phyloP scores from a whole-genome alignment of 2,888 invertebrate genomes.

The Melanophora roralis region DNA sequence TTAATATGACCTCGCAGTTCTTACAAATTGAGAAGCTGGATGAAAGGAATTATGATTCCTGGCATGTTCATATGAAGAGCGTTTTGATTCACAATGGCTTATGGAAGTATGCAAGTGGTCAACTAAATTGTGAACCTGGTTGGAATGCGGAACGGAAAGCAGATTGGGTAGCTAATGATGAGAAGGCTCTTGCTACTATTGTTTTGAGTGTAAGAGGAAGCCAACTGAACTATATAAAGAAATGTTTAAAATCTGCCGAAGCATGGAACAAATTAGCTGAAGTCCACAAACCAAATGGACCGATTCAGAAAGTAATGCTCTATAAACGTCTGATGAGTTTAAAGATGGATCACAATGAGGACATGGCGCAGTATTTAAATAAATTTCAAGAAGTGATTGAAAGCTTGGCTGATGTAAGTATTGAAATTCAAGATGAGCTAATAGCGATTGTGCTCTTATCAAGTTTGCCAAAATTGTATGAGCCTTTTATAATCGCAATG shows the following conservation, averaged over 20 bases:
- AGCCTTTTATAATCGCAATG: no score
- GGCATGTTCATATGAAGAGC: constrained; percentile 36
- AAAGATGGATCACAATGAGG: neutral
- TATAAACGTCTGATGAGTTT: neutral
- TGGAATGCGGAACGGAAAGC: neutral
- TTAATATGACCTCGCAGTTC: no score
- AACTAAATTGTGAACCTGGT: constrained; percentile 1
- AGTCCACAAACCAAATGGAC: constrained; percentile 43
- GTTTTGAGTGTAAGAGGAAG: constrained; percentile 36
- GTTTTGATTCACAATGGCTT: constrained; percentile 12
- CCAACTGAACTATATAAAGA: constrained; percentile 32
- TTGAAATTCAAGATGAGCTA: no score
- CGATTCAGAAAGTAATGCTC: constrained; percentile 31
- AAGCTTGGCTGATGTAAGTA: no score
- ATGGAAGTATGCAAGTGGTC: constrained; percentile 23
- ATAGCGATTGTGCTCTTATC: no score
- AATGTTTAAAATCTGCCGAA: constrained; percentile 19
- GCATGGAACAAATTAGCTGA: constrained; percentile 41
- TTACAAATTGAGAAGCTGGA: constrained; percentile 14
- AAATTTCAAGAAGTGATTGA: neutral
- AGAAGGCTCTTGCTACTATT: constrained; percentile 37
- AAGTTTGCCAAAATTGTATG: neutral
- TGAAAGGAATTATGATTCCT: constrained; percentile 37
- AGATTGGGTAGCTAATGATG: constrained; percentile 38
- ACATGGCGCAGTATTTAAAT: neutral